These are phyloP conservation scores for Platycercus adscitus DNA, from an alignment of 2,113 vertebrate genomes.

Conservation along the genomic window DNA sequence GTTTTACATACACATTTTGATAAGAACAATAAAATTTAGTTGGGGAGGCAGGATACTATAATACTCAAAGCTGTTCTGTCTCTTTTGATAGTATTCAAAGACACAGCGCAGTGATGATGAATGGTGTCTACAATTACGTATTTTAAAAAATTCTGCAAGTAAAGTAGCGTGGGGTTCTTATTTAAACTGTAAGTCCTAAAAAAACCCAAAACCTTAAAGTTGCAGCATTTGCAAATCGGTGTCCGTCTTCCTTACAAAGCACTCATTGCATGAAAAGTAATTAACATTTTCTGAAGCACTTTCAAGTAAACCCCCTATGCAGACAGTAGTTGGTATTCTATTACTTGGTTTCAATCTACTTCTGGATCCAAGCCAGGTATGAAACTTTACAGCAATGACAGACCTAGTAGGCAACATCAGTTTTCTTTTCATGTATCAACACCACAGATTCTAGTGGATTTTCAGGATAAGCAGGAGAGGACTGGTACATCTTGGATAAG, in stretches of 20 bases:
- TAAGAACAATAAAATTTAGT: background rate
- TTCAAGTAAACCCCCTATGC: background rate
- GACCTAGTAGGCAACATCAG: background rate
- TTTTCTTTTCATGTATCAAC: background rate
- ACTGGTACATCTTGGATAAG: background rate
- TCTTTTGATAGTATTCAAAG: background rate
- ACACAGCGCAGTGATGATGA: background rate
- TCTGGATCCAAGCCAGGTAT: background rate
- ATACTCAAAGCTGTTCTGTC: background rate
- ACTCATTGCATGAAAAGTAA: background rate
- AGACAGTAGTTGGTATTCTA: background rate
- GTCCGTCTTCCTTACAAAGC: background rate
- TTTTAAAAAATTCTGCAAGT: background rate
- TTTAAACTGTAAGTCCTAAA: background rate
- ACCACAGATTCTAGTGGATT: background rate
- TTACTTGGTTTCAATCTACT: background rate
- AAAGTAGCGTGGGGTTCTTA: background rate
- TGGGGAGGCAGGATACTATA: background rate
- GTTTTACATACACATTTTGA: background rate
- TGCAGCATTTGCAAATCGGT: background rate
- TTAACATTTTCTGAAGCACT: background rate
- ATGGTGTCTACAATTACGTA: fast-evolving
- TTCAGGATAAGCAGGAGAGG: background rate
- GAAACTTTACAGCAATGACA: background rate
- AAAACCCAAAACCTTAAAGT: background rate